Base-by-base conservation (phyloP, 2,888 invertebrate genomes). In the Xylota sylvarum region DNA sequence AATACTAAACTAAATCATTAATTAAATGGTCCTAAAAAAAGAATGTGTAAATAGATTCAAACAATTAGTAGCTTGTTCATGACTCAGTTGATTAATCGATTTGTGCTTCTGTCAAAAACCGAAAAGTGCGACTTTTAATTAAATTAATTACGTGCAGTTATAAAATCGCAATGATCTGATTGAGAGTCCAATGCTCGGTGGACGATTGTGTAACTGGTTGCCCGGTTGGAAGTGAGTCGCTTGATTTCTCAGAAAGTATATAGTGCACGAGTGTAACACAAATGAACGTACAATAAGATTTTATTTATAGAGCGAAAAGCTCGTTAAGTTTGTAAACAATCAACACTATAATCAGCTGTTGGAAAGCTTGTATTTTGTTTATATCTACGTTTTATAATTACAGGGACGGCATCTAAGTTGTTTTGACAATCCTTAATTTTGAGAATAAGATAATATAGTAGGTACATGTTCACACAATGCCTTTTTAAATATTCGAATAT, bases 221-320 rank as follows among this genome's bases (percentile, higher is more conserved):
- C 23, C 27, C 4, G 19, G 14, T 48, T 56, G 5, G 27, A 55
- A 60, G 32, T 10, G 32, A 56, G 7, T 56, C 10, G 12, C 23
- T 12, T 35, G 19, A 23, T 67, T 32, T 14, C 37, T 50, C 27
- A 4, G 7, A 62, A 27, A 67, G 12, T n/a, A 35, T 17, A 27
- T 23, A 14, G 48, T 48, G 62, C 19, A 27, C 6, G n/a, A 60
- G 27, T 32, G 52, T 12, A 27, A 52, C 7, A 58, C 56, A 12
- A 40, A 58, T 19, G 12, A 40, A 50, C 10, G 10, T n/a, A 5
- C 10, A n/a, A 37, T 30, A 0, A 0, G 9, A 7, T 30, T 14
- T 27, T 82, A 77, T 82, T 77, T 69, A 50, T 64, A 77, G 64
- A 40, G 17, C 37, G 9, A 52, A 52, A 78, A 72, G 70, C 67